Evolutionary conservation across 1,140 invertebrate genomes (phyloP).

Genomic region (Drosophila erecta): DNA sequence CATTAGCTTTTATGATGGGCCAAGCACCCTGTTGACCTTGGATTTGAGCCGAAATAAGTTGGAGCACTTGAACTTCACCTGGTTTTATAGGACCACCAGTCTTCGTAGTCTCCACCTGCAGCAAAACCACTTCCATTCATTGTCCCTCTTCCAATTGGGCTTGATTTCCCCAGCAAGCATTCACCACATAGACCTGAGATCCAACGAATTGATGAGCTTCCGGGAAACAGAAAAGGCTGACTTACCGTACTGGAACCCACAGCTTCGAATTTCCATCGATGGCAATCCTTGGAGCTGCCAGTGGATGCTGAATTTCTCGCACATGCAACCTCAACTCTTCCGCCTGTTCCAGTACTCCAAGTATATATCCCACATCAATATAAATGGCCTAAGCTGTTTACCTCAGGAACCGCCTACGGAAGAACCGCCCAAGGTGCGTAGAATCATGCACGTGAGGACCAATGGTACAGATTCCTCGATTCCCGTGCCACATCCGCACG

Average conservation of each 20-base stretch:
- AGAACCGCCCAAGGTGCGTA: not conserved
- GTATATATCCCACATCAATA: conserved; percentile 80
- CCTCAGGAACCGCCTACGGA: conserved; percentile 35
- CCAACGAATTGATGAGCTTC: conserved; percentile 51
- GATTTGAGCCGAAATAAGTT: conserved; percentile 70
- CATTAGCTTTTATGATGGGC: not conserved
- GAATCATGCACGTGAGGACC: conserved; percentile 28
- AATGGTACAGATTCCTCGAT: conserved; percentile 1
- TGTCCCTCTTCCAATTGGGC: conserved; percentile 47
- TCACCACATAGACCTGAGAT: conserved; percentile 48
- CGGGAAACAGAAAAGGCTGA: conserved; percentile 3
- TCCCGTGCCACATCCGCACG: conserved; percentile 18
- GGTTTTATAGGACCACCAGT: conserved; percentile 51
- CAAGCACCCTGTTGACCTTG: conserved; percentile 30
- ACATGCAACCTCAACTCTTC: conserved; percentile 68
- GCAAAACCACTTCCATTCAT: conserved; percentile 42
- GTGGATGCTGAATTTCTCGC: conserved; percentile 74
- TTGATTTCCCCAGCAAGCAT: conserved; percentile 19
- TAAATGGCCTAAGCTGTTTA: conserved; percentile 70
- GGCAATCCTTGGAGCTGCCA: conserved; percentile 79
- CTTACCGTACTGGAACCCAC: conserved; percentile 9
- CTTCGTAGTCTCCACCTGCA: conserved; percentile 44
- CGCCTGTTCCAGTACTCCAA: conserved; percentile 75
- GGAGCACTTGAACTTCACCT: conserved; percentile 36
- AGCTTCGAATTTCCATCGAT: conserved; percentile 63